Evolutionary conservation across 2,113 vertebrate species (phyloP), one percentile per base, ranked within the genome.

Genomic region (Gambusia affinis): DNA sequence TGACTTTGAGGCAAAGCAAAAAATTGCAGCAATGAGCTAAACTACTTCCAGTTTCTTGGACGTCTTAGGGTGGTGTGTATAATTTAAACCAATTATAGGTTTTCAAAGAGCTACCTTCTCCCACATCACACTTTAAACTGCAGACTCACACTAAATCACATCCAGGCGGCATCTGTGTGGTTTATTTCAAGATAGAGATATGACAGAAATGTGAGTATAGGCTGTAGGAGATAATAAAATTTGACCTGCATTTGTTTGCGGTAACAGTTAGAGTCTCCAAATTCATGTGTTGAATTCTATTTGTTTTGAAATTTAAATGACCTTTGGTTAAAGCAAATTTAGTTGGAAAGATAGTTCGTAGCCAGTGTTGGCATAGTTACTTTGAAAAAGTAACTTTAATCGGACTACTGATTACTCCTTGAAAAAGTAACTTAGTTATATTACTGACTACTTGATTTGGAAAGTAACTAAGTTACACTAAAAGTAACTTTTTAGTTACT

Each of bases 51-150:
- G 73, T 77, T 76, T 70, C 51, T 31, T 27, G 65, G 70, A 84
- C 17, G 2, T 37, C 1, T 87, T 70, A 67, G 74, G 72, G 57
- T 10, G 1, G 42, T 69, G 66, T 68, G 73, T 78, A 70, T 73
- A 84, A 82, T 87, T 90, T 82, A 62, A 44, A 29, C 31, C 74
- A 87, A 80, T 85, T 80, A 83, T 72, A 80, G 82, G 67, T 85
- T 87, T 88, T 87, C 65, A 73, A 83, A 84, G 78, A 35, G 60
- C 44, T 17, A 67, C 67, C 47, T 22, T 37, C 31, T 80, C 63
- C 42, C 64, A 79, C 76, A 85, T 83, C 75, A 88, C 75, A 84
- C 75, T 72, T 85, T 29, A 8, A 47, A 72, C 12, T 27, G 14
- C 19, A 54, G 35, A 65, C 17, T 63, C 54, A 79, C 61, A 67